Evolutionary conservation across 1,140 invertebrate genomes (phyloP), one percentile per base, ranked within the genome.

Genomic region (Drosophila arawakana): DNA sequence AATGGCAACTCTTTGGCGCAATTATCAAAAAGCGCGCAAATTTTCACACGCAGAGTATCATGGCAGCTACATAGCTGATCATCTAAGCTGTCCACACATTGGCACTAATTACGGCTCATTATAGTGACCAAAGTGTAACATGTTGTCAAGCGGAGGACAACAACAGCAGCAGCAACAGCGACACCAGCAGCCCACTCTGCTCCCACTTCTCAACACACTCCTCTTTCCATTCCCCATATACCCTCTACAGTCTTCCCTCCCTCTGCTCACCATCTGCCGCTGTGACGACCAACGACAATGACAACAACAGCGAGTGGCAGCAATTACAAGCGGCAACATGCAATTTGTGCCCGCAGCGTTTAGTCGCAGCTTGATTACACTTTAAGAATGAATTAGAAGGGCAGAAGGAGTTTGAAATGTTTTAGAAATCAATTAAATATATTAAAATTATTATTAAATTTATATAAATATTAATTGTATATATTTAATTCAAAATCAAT

Each of bases 111-210:
- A 89, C 84, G 84, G 78, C 84, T 89, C 84, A 89, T 89, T 89
- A 89, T 89, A 78, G 84, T 89, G 84, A 89, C 84, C 84, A 89
- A 89, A 89, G 84, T 89, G 84, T 89, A 89, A 78, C 84, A 89
- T 89, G 84, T 89, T 89, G 84, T 89, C 84, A 89, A 77, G 77
- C 70, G 68, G 84, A 89, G 76, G 80, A 88, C 73, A 78, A 57
- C 80, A 74, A 25, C 55, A 44, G 10, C 30, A 59, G 13, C 18
- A 57, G 4, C 37, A 21, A 55, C 3, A 30, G 25, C 25, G 6
- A 30, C 25, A 30, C 25, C 25, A 30, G 25, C 25, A 30, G 25
- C 25, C 25, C 25, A 30, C 25, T 30, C 25, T 6, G 3, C 25
- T 30, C 25, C 6, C 25, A 5, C 25, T 6, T 5, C 25, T 30